phyloP scores from a whole-genome alignment of 37 sponge, comb jelly and placozoan species.

The Mnemiopsis leidyi region DNA sequence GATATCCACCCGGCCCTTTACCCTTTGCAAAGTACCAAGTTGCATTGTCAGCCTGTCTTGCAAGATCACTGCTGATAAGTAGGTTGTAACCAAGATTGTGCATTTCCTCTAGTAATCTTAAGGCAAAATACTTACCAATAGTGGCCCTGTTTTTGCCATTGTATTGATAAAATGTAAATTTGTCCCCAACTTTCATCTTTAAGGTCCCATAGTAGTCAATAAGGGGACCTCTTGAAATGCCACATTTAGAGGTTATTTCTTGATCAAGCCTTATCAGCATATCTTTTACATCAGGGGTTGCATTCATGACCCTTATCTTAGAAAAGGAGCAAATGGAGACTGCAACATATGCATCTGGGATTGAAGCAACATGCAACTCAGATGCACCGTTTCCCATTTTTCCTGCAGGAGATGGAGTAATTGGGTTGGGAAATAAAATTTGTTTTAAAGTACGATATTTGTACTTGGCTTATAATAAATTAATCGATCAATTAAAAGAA shows the following conservation, averaged over 20 bases:
- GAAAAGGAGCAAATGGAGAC: not conserved
- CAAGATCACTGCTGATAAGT: not conserved
- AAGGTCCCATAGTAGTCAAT: slow-evolving; percentile 21
- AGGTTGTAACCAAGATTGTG: slow-evolving; percentile 23
- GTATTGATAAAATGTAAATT: not conserved
- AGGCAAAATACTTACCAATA: slow-evolving; percentile 28
- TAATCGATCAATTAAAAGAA: no score
- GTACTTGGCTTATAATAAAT: no score
- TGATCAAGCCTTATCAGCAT: slow-evolving; percentile 18
- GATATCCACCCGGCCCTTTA: not conserved
- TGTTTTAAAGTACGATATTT: no score
- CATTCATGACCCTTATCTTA: slow-evolving; percentile 59
- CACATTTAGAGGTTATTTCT: slow-evolving; percentile 29
- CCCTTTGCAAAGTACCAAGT: slow-evolving; percentile 35
- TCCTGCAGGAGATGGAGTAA: not conserved
- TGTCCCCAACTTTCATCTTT: slow-evolving; percentile 30
- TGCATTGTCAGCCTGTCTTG: not conserved
- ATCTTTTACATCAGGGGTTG: not conserved
- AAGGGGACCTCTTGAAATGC: not conserved
- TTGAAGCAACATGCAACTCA: not conserved
- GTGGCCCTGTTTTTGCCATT: not conserved
- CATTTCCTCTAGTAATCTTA: slow-evolving; percentile 14
- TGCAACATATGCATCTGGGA: not conserved
- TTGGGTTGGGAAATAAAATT: no score
- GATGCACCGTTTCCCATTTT: slow-evolving; percentile 15